Evolutionary conservation across 2,888 invertebrate species (phyloP).

Genomic region (Terebella lapidaria): DNA sequence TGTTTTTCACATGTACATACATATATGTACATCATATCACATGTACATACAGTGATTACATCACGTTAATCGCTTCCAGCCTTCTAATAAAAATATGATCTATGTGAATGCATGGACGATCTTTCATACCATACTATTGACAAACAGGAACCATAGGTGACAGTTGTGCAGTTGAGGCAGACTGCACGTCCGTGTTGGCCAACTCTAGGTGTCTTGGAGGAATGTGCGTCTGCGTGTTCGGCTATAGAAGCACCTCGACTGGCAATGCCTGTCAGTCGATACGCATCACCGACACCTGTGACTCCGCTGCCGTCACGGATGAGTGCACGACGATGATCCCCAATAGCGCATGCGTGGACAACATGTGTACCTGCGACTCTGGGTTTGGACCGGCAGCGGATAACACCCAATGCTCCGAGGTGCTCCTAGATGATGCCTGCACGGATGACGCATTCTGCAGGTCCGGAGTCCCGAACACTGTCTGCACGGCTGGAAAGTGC

Average conservation of each 20-base stretch:
- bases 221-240: background rate
- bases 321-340: background rate
- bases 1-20: too few relatives aligned
- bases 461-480: background rate
- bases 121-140: too few relatives aligned
- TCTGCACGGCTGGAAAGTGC: background rate
- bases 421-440: background rate
- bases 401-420: background rate
- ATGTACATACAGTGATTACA: too few relatives aligned
- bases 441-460: background rate
- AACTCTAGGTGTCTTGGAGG: background rate
- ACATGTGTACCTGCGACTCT: too few relatives aligned
- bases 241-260: background rate
- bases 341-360: background rate
- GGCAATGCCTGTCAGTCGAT: background rate
- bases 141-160: too few relatives aligned
- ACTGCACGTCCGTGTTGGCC: background rate
- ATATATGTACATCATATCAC: too few relatives aligned
- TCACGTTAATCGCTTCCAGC: too few relatives aligned
- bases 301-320: background rate
- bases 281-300: background rate
- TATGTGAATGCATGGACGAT: too few relatives aligned
- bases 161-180: background rate
- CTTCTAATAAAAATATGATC: too few relatives aligned
- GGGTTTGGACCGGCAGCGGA: background rate